phyloP scores from a whole-genome alignment of 2,888 invertebrate species.

The Colostygia pectinataria region DNA sequence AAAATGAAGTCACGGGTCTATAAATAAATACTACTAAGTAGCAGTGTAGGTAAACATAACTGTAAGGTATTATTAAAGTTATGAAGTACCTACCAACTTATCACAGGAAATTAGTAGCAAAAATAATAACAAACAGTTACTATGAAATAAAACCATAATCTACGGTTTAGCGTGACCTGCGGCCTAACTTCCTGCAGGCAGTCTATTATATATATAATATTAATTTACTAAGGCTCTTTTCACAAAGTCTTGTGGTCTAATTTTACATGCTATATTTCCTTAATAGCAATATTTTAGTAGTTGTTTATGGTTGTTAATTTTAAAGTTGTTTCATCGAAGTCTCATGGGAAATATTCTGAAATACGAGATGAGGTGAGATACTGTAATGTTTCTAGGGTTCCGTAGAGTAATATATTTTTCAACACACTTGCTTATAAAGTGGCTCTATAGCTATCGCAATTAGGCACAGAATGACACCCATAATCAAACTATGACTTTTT shows the following conservation, averaged over 20 bases:
- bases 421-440: too few relatives aligned
- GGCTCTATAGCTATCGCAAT: too few relatives aligned
- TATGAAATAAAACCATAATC: slow-evolving; percentile 36
- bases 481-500: too few relatives aligned
- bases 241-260: too few relatives aligned
- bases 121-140: slow-evolving; percentile 39
- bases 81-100: slow-evolving; percentile 30
- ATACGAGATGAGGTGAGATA: slow-evolving; percentile 59
- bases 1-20: too few relatives aligned
- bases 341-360: slow-evolving; percentile 65
- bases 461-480: too few relatives aligned
- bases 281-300: slow-evolving; percentile 1
- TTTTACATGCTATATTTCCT: too few relatives aligned
- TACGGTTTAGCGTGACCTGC: slow-evolving; percentile 40
- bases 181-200: slow-evolving; percentile 43
- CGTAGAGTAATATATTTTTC: too few relatives aligned
- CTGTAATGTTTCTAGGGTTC: slow-evolving; percentile 44
- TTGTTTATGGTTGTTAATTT: neutral
- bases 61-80: neutral
- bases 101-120: slow-evolving; percentile 45
- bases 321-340: slow-evolving; percentile 46
- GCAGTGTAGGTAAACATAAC: neutral
- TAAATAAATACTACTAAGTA: too few relatives aligned
- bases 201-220: slow-evolving; percentile 24
- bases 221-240: slow-evolving; percentile 1